phyloP scores from a whole-genome alignment of 2,797 vertebrate species.

The Tamandua tetradactyla region DNA sequence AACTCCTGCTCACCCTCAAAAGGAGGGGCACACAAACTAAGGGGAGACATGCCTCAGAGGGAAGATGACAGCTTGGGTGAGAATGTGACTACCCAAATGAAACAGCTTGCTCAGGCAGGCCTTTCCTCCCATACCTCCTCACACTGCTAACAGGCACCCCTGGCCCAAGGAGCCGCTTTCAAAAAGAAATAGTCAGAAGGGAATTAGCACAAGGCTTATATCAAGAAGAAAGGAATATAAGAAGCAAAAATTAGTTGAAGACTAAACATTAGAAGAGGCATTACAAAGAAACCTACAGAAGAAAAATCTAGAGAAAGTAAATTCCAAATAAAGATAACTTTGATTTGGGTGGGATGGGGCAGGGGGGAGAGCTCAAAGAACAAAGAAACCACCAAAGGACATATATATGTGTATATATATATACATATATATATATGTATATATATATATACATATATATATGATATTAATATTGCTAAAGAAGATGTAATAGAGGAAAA shows the following conservation, averaged over 20 bases:
- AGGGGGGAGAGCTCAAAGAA: neutral
- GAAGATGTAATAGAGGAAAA: neutral
- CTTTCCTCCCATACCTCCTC: neutral
- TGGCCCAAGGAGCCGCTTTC: no score
- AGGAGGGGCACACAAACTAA: neutral
- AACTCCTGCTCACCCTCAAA: neutral
- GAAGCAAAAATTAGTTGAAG: neutral
- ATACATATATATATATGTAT: no score
- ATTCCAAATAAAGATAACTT: slow-evolving; percentile 15
- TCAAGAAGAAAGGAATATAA: neutral
- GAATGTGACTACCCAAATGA: neutral
- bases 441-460: no score
- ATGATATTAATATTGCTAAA: neutral
- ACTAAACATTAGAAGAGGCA: neutral
- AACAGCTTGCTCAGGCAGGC: no score
- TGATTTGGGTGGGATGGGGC: neutral
- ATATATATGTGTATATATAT: no score
- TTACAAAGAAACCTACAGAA: slow-evolving; percentile 23
- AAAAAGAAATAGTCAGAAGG: no score
- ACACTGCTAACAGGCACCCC: neutral
- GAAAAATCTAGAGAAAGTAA: slow-evolving; percentile 16
- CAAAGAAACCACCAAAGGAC: neutral
- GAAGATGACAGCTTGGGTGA: neutral
- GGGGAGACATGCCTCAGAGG: neutral
- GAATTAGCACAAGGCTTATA: neutral